A percentile compares a stretch with the other conserved stretches of the same genome.
These are phyloP conservation scores for Nomia melanderi DNA, from an alignment of 1,140 invertebrate genomes.

Conservation along the genomic window DNA sequence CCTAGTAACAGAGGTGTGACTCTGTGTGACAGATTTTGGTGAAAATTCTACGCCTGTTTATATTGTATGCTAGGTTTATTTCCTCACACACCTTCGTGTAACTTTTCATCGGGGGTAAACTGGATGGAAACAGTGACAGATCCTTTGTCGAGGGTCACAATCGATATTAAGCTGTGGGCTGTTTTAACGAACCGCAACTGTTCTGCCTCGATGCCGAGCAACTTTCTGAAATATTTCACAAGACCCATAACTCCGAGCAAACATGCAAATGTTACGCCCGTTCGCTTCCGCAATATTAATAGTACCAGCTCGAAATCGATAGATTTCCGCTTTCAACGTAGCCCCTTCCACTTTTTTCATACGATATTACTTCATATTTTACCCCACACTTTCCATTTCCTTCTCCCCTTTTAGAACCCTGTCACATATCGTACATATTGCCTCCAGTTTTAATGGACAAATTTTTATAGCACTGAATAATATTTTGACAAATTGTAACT, in stretches of 20 bases:
- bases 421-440: neutral
- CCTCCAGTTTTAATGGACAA: neutral
- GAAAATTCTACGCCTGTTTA: neutral
- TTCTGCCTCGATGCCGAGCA: conserved; percentile 4
- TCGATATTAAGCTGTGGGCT: conserved; percentile 53
- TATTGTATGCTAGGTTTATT: conserved; percentile 3
- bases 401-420: neutral
- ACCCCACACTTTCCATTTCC: neutral
- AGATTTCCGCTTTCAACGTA: conserved; percentile 32
- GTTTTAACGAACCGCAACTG: conserved; percentile 56
- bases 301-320: conserved; percentile 47
- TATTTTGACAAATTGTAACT: no score
- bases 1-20: no score
- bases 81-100: conserved; percentile 31
- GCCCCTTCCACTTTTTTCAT: neutral
- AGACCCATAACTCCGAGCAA: neutral
- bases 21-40: neutral
- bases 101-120: conserved; percentile 36
- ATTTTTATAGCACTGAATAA: neutral
- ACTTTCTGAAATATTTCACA: conserved; percentile 24
- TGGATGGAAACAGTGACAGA: conserved; percentile 12
- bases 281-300: conserved; percentile 50
- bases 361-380: conserved; percentile 34
- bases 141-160: conserved; percentile 52
- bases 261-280: conserved; percentile 17